phyloP scores from a whole-genome alignment of 2,888 invertebrate species.

The Xanthia togata region DNA sequence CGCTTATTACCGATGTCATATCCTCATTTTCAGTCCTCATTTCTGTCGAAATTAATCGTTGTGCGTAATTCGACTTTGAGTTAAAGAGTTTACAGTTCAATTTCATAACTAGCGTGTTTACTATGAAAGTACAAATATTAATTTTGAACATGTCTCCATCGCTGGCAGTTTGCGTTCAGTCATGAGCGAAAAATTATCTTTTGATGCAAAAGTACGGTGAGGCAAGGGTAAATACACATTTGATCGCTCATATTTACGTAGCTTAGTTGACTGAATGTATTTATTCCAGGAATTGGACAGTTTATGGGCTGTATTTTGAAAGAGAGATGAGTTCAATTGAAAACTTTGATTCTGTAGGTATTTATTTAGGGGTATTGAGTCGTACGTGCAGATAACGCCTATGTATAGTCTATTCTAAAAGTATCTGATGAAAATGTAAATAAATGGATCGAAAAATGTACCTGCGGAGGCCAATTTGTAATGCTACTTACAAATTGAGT shows the following conservation, averaged over 20 bases:
- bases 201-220: slow-evolving; percentile 53
- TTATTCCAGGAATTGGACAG: slow-evolving; percentile 32
- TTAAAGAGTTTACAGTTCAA: slow-evolving; percentile 31
- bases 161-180: slow-evolving; percentile 47
- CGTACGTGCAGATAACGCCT: neutral
- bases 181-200: slow-evolving; percentile 61
- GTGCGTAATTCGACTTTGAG: slow-evolving; percentile 30
- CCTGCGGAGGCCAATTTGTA: neutral
- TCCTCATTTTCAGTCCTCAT: slow-evolving; percentile 61
- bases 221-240: slow-evolving; percentile 41
- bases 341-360: neutral
- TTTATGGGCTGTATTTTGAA: slow-evolving; percentile 34
- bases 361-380: neutral
- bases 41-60: slow-evolving; percentile 33
- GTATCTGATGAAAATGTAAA: neutral
- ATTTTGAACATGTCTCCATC: slow-evolving; percentile 55
- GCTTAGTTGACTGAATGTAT: slow-evolving; percentile 34
- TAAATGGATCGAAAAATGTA: neutral
- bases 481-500: neutral
- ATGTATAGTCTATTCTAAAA: neutral
- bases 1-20: slow-evolving; percentile 59
- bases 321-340: slow-evolving; percentile 28
- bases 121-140: slow-evolving; percentile 56
- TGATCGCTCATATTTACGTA: slow-evolving; percentile 39
- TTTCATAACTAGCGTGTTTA: slow-evolving; percentile 25